These are phyloP conservation scores for Chorisops tibialis DNA, from an alignment of 2,888 invertebrate genomes.

Conservation along the genomic window DNA sequence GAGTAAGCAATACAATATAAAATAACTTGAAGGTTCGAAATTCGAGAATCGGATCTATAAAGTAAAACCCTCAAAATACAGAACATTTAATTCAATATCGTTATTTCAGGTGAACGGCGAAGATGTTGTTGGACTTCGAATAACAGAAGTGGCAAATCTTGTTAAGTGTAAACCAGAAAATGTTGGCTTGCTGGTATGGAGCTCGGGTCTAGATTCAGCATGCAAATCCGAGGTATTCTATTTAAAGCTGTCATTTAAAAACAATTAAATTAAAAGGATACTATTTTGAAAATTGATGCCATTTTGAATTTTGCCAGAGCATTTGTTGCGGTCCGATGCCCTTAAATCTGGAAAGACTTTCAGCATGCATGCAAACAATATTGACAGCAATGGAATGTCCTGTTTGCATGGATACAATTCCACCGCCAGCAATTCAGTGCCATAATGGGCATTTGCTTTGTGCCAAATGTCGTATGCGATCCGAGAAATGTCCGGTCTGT, in stretches of 20 bases:
- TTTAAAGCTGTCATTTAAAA: constrained; percentile 1
- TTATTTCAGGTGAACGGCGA: constrained; percentile 60
- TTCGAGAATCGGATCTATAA: no score
- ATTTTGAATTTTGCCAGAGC: constrained; percentile 43
- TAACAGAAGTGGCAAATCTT: constrained; percentile 56
- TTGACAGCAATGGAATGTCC: constrained; percentile 61
- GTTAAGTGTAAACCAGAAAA: constrained; percentile 51
- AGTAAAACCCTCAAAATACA: no score
- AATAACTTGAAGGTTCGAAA: no score
- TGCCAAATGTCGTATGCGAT: constrained; percentile 58
- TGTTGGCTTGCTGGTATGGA: constrained; percentile 55
- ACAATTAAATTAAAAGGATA: background rate
- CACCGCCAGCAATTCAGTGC: constrained; percentile 63
- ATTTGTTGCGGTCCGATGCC: constrained; percentile 59
- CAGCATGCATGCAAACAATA: constrained; percentile 55
- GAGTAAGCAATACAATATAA: no score
- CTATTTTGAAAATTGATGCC: background rate
- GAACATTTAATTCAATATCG: no score
- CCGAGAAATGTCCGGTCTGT: constrained; percentile 62
- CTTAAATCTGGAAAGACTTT: constrained; percentile 54
- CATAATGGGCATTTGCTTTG: constrained; percentile 65
- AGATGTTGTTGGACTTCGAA: constrained; percentile 55
- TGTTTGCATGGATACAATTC: constrained; percentile 61
- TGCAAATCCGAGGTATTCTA: constrained; percentile 52
- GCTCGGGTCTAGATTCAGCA: constrained; percentile 51